Evolutionary conservation across 1,140 invertebrate species (phyloP).

Genomic region (Ectropis grisescens): DNA sequence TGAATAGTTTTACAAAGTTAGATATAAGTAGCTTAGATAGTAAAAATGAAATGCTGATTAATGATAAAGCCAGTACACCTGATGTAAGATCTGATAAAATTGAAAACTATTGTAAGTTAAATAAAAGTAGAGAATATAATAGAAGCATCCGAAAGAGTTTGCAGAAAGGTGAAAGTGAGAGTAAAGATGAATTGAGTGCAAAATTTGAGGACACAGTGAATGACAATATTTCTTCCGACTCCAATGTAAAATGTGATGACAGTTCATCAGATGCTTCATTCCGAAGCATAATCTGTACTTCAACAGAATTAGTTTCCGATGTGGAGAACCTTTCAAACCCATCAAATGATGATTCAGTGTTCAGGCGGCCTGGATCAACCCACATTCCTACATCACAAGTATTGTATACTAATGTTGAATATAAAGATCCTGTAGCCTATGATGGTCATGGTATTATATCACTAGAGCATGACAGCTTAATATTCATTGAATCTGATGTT

Average conservation of each 20-base stretch:
- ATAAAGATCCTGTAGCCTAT: constrained; percentile 1
- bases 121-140: constrained; percentile 57
- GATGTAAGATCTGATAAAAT: constrained; percentile 60
- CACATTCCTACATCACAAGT: too few species aligned
- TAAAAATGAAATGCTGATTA: constrained; percentile 30
- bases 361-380: too few species aligned
- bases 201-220: too few species aligned
- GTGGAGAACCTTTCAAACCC: constrained; percentile 13
- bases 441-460: too few species aligned
- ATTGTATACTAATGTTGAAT: constrained; percentile 18
- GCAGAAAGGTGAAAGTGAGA: constrained; percentile 21
- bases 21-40: constrained; percentile 55
- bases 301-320: constrained; percentile 25
- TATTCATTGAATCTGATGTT: too few species aligned
- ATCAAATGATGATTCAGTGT: constrained; percentile 15
- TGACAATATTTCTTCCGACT: too few species aligned
- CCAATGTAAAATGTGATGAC: too few species aligned
- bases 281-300: constrained; percentile 30
- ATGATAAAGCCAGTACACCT: constrained; percentile 27
- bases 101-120: constrained; percentile 65
- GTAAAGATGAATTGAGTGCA: constrained; percentile 3
- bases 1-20: constrained; percentile 52
- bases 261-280: constrained; percentile 51
- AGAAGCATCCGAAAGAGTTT: too few species aligned
- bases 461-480: too few species aligned